Evolutionary conservation across 2,113 vertebrate species (phyloP), one percentile per base, ranked within the genome.

Genomic region (Leuciscus idus): DNA sequence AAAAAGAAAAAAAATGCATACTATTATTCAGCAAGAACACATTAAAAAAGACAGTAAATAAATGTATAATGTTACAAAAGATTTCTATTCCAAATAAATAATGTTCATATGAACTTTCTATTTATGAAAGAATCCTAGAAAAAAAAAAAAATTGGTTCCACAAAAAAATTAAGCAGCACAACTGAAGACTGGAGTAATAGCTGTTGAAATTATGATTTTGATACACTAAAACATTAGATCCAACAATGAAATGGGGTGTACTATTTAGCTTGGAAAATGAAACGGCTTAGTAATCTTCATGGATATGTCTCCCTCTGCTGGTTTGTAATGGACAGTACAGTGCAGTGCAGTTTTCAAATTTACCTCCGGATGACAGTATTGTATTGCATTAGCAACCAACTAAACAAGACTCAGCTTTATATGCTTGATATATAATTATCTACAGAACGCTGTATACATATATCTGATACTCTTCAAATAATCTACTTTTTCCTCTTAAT

Each of bases 251-350:
- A 72, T 39, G 19, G 52, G 52, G 2, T 21, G 19, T 57, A 55
- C 17, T 55, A 72, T 9, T 36, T 19, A 70, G 4, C 9, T 39
- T 39, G 19, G 19, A 11, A 39, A 23, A 11, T 1, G 1, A 23
- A 21, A 11, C 19, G 10, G 68, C 4, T 70, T 28, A 11, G 7
- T 46, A 4, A 61, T 66, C 15, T 28, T 62, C 11, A 66, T 11
- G 23, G 23, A 17, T 17, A 30, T 82, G 62, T 82, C 46, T 50
- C 81, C 46, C 46, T 82, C 62, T 82, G 62, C 62, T 82, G 81
- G 39, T 23, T 23, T n/a, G 8, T 26, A 4, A 2, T 17, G 15
- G 36, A 46, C 15, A 21, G n/a, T 72, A 23, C 36, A 43, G 68
- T 17, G 36, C 59, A 81, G n/a, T 48, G 57, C 57, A 62, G 57